Conservation (phyloP, 30 jellyfish, hydroid and myxozoan genomes). For the Sanderia malayensis region DNA sequence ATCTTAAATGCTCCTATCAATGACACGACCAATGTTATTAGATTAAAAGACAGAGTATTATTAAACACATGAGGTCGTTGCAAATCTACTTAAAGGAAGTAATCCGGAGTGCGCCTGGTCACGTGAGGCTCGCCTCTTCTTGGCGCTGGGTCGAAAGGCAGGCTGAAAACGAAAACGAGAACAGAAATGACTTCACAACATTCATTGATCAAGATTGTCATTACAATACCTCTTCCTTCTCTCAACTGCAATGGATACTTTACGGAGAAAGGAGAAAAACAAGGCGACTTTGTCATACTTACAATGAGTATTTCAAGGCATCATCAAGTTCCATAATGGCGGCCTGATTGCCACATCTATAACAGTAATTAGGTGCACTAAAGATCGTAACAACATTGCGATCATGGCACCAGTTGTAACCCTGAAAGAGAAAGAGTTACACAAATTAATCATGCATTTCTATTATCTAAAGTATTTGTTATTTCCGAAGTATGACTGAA, state of each 20-base stretch:
- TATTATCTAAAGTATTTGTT: too few relatives aligned
- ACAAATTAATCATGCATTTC: too few relatives aligned
- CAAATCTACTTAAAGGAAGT: slow-evolving; percentile 69
- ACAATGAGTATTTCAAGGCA: slow-evolving; percentile 86
- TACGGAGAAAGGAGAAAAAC: too few relatives aligned
- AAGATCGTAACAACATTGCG: slow-evolving; percentile 95
- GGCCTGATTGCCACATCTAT: slow-evolving; percentile 99
- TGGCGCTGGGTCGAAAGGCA: slow-evolving; percentile 98
- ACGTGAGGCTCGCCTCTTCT: slow-evolving; percentile 99
- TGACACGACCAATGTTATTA: too few relatives aligned
- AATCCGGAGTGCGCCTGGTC: slow-evolving; percentile 97
- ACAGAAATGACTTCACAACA: too few relatives aligned
- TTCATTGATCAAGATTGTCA: too few relatives aligned
- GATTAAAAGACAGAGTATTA: too few relatives aligned
- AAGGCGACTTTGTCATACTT: slow-evolving; percentile 21
- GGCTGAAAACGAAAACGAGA: slow-evolving; percentile 40
- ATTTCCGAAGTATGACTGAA: too few relatives aligned
- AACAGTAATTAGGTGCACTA: slow-evolving; percentile 98
- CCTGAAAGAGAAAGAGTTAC: slow-evolving; percentile 65
- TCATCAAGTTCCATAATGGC: slow-evolving; percentile 98
- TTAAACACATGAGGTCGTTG: too few relatives aligned
- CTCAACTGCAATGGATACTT: too few relatives aligned
- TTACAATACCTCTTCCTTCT: too few relatives aligned
- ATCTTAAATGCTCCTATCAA: too few relatives aligned
- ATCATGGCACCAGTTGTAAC: slow-evolving; percentile 99